Base-by-base conservation (phyloP, 2,888 invertebrate genomes). In the Pseudolycoriella hygida region DNA sequence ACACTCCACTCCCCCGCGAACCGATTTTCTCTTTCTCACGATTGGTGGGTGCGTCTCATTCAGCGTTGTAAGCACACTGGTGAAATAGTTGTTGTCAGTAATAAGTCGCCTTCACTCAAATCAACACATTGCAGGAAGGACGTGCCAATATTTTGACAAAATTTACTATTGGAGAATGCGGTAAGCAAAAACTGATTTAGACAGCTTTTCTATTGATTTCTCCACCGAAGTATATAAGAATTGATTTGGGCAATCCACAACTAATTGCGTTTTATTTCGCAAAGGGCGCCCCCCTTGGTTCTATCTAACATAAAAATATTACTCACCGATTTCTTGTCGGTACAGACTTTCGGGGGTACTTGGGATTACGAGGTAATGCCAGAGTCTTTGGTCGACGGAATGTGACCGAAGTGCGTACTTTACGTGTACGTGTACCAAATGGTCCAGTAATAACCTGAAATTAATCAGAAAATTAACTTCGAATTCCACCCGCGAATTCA, bases 371-470 rank as follows among this genome's bases (percentile, higher is more conserved):
- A 11, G 87, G 84, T 49, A 92, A 79, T 59, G 80, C 80, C 67
- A 94, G 79, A 40, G 97, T 97, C 60, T 84, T 88, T 12, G 97
- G 98, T 51, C 92, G 75, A 58, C 82, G 84, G 78, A 99, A 99
- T 60, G 90, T 90, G 53, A 96, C 96, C 4, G 87, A 84, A 39
- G 89, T 94, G 61, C 97, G 82, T 56, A 97, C 80, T 69, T 96
- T 90, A 52, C 90, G 77, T 11, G 78, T 75, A 46, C 88, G 74
- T 47, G 87, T 88, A 57, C 88, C 89, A 72, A 87, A 81, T 56
- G 83, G 78, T 51, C 96, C 96, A 66, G 90, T 92, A 53, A 92
- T 74, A 48, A 93, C 81, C 82, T 90, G 55, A 25, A 68, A 50
- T 44, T 37, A 51, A 32, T 51, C 20, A 47, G 46, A 44, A 48